Evolutionary conservation across 2,888 invertebrate genomes (phyloP), one percentile per base, ranked within the genome.

Genomic region (Parnassius mnemosyne): DNA sequence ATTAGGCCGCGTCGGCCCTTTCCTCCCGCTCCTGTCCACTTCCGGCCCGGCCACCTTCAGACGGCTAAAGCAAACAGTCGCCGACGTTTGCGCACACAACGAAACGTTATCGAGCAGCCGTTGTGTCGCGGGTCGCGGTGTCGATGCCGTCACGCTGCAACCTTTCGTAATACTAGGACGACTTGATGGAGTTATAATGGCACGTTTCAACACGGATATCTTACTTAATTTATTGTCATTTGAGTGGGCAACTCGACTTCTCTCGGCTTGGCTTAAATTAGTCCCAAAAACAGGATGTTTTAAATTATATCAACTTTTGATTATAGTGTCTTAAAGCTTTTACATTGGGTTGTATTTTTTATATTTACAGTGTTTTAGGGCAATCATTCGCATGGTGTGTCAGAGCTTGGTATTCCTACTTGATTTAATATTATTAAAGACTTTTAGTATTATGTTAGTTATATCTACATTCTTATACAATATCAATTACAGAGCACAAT

Each of bases 1-100:
- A 88, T 87, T 88, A 79, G 76, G 76, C 76, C 75, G 77, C 77
- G 79, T 73, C 76, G 75, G 78, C 72, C 78, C 76, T 76, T 79
- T 75, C 79, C 75, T 77, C 76, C 79, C 77, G 75, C 77, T 71
- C 71, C 77, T 73, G 76, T 69, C 71, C 69, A 72, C 77, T 77
- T 79, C 78, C 78, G 78, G 71, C 74, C 69, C 64, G 77, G 65
- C 66, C 68, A 69, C 72, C 73, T 72, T 69, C 68, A 68, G 69
- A 68, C 71, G 69, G 67, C 71, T 68, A 66, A 50, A 68, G 69
- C 67, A 73, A 73, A 71, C 66, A 69, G 60, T 65, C 67, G 69
- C 66, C 68, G 67, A 63, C 58, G 51, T 11, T 68, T 70, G 65
- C 67, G 65, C 64, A 67, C 65, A 64, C 69, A 67, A 67, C 66